A percentile compares a stretch with the other conserved stretches of the same genome.
phyloP scores from a whole-genome alignment of 2,888 invertebrate genomes.

The Marasmarcha lunaedactyla region DNA sequence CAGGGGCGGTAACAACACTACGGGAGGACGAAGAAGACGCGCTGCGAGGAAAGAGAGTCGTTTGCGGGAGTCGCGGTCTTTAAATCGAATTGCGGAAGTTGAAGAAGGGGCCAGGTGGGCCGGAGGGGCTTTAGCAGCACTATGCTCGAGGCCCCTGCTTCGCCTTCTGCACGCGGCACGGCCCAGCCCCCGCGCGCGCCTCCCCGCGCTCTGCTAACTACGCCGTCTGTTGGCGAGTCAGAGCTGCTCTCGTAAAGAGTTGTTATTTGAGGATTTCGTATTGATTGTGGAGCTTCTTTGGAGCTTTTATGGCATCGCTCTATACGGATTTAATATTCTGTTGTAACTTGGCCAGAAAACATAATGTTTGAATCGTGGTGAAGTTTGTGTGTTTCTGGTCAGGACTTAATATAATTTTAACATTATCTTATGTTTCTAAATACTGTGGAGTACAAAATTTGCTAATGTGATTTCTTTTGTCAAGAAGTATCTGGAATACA shows the following conservation, averaged over 20 bases:
- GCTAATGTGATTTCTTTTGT: too few relatives aligned
- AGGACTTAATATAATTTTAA: too few relatives aligned
- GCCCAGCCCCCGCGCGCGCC: slow-evolving; percentile 41
- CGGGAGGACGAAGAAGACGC: slow-evolving; percentile 37
- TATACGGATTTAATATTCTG: too few relatives aligned
- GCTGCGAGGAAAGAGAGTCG: slow-evolving; percentile 42
- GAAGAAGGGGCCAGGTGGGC: slow-evolving; percentile 71
- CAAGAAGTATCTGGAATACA: too few relatives aligned
- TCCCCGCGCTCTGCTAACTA: slow-evolving; percentile 53
- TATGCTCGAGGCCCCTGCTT: slow-evolving; percentile 55
- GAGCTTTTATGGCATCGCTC: too few relatives aligned
- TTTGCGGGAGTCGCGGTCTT: slow-evolving; percentile 84
- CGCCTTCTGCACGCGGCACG: slow-evolving; percentile 65
- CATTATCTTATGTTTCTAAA: too few relatives aligned
- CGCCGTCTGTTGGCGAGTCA: slow-evolving; percentile 4
- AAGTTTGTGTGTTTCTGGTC: too few relatives aligned
- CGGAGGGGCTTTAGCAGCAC: slow-evolving; percentile 45
- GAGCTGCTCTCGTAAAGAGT: neutral
- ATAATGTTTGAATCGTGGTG: too few relatives aligned
- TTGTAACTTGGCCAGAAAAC: too few relatives aligned
- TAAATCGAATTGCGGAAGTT: slow-evolving; percentile 88
- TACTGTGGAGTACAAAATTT: too few relatives aligned
- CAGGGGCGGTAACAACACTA: slow-evolving; percentile 30
- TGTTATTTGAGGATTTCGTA: too few relatives aligned
- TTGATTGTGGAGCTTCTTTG: too few relatives aligned